Base-by-base conservation (phyloP, 2,888 invertebrate genomes). In the Philereme transversata region DNA sequence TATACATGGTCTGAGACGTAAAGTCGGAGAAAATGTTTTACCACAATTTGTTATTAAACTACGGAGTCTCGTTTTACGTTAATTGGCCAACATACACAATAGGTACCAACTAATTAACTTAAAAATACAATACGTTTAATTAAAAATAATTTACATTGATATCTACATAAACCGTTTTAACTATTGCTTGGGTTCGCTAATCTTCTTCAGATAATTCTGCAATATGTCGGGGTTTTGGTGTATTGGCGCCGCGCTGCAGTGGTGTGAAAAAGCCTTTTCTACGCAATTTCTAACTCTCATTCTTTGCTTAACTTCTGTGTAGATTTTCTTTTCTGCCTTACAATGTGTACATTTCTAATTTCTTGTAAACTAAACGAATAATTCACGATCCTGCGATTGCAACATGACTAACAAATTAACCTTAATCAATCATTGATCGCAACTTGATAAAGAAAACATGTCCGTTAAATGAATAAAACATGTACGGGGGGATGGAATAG, bases 401-500 rank as follows among this genome's bases (percentile, higher is more conserved):
- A 86, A 84, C 59, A 72, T 73, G 60, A 82, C 82, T 86, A 84
- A 87, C 83, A 78, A 70, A 84, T 82, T 88, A 88, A 88, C 83
- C 81, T 77, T 76, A 73, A 82, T 78, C 82, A 80, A 81, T 78
- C 64, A 58, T 54, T 64, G 54, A 62, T 49, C 62, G 47, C 59
- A 64, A 64, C 69, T 75, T 68, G 65, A 65, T 68, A 75, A 67
- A 58, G 70, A 58, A 71, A 61, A 71, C 78, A 76, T 74, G 76
- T 73, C 57, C 67, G 54, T 57, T 62, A 71, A 68, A 71, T 79
- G 64, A 73, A 77, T 77, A 75, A 78, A 75, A 70, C 74, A 78
- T 77, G 76, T 75, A 73, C 69, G 71, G 67, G 64, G 66, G 38
- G 38, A 46, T 53, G 53, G 41, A 47, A 61, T 48, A 33, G 47